A percentile compares a stretch with the other conserved stretches of the same genome.
Evolutionary conservation across 1,140 invertebrate species (phyloP).

Genomic region (Trialeurodes vaporariorum): DNA sequence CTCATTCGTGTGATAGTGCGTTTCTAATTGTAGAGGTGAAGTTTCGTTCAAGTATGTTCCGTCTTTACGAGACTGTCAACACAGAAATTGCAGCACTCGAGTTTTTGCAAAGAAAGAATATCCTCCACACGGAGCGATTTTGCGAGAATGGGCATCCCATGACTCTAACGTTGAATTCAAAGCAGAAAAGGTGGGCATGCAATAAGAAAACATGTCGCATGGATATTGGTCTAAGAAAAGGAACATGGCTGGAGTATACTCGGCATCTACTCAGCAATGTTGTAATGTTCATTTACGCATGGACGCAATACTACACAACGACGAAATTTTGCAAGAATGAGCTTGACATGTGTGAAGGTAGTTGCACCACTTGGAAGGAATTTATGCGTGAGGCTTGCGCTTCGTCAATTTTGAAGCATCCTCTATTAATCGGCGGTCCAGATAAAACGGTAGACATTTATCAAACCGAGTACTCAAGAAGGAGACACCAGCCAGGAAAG

Average conservation of each 20-base stretch:
- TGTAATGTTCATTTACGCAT: not conserved
- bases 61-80: too few relatives aligned
- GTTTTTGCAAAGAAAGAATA: not conserved
- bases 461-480: not conserved
- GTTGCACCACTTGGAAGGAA: not conserved
- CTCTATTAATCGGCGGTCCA: not conserved
- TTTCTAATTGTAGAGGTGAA: too few relatives aligned
- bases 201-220: not conserved
- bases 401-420: not conserved
- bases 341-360: not conserved
- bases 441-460: not conserved
- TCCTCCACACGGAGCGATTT: not conserved
- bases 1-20: too few relatives aligned
- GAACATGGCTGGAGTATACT: not conserved
- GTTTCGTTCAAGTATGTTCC: too few relatives aligned
- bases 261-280: not conserved
- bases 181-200: not conserved
- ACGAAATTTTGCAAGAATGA: not conserved
- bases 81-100: too few relatives aligned
- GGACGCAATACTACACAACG: not conserved
- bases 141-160: not conserved
- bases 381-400: not conserved
- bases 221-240: not conserved
- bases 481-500: not conserved
- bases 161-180: not conserved